A percentile compares a stretch with the other conserved stretches of the same genome.
These are phyloP conservation scores for Rhinogobius similis DNA, from an alignment of 2,113 vertebrate species.

Conservation along the genomic window DNA sequence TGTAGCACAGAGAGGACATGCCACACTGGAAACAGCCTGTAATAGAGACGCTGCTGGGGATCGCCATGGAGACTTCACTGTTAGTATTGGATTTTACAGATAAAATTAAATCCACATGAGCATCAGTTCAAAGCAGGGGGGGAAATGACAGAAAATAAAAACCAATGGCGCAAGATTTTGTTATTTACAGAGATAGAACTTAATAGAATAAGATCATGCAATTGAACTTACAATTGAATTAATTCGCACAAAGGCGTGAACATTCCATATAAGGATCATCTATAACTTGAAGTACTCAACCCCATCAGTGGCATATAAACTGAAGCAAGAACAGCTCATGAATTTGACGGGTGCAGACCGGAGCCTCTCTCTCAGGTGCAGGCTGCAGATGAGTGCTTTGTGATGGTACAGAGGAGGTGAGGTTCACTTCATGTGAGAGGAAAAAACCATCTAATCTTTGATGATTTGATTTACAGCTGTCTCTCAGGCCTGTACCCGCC, in stretches of 20 bases:
- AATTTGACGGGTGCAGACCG: too few relatives aligned
- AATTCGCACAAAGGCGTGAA: too few relatives aligned
- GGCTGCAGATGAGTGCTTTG: conserved; percentile 57
- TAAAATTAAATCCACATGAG: neutral
- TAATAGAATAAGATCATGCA: too few relatives aligned
- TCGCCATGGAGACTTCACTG: neutral
- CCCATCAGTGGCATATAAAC: too few relatives aligned
- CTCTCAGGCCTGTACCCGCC: conserved; percentile 56
- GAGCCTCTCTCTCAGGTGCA: too few relatives aligned
- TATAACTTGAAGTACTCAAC: too few relatives aligned
- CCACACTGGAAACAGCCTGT: neutral
- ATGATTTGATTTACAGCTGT: too few relatives aligned
- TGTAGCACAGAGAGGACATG: conserved; percentile 22
- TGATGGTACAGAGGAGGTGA: conserved; percentile 43
- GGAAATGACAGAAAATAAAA: too few relatives aligned
- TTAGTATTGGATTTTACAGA: neutral
- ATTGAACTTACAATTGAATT: too few relatives aligned
- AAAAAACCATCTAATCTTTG: conserved; percentile 75
- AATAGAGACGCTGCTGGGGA: neutral
- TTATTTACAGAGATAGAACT: too few relatives aligned
- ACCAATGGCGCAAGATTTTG: too few relatives aligned
- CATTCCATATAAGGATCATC: neutral
- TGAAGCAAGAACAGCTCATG: too few relatives aligned
- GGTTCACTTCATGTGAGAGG: conserved; percentile 65
- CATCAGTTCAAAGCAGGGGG: neutral